Evolutionary conservation across 2,113 vertebrate genomes (phyloP), one percentile per base, ranked within the genome.

Genomic region (Anas platyrhynchos): DNA sequence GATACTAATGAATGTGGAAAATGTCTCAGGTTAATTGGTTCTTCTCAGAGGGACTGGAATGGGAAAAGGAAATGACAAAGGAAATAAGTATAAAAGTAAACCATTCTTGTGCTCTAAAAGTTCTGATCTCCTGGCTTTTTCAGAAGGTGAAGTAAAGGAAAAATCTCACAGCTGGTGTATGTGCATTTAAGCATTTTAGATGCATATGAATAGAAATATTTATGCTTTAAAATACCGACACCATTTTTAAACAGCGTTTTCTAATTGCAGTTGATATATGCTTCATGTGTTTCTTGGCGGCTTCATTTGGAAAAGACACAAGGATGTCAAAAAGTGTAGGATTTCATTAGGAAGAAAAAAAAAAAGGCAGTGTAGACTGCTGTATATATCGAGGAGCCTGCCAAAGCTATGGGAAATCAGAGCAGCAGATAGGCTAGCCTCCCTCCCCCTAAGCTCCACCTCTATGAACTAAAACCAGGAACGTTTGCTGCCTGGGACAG

Each of bases 261-360:
- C 90, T 97, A 88, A 86, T 94, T 86, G 88, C 78, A 93, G 84
- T 69, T 89, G 85, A 14, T 90, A 94, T 5, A 90, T 32, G 6
- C 68, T 83, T 74, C 38, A 3, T 89, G 93, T 92, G 20, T 96
- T 97, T 97, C 90, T 97, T 96, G 97, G 96, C 80, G 3, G 76
- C 62, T 74, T 92, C 44, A 27, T 85, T 83, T 88, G 61, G 95
- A 95, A 91, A 93, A 97, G 85, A 96, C 76, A 84, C 68, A 72
- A 74, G 66, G 20, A 17, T 72, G 86, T 95, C 77, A 78, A 78
- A 55, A 86, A 82, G 61, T 75, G 9, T 66, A 96, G 91, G 71
- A 86, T 86, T 55, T 44, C 89, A 62, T 55, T 92, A 61, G 66
- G 4, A 84, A 68, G 44, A 75, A 81, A 65, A 65, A n/a, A 61